These are phyloP conservation scores for Heteromyza rotundicornis DNA, from an alignment of 2,888 invertebrate species.

Conservation along the genomic window DNA sequence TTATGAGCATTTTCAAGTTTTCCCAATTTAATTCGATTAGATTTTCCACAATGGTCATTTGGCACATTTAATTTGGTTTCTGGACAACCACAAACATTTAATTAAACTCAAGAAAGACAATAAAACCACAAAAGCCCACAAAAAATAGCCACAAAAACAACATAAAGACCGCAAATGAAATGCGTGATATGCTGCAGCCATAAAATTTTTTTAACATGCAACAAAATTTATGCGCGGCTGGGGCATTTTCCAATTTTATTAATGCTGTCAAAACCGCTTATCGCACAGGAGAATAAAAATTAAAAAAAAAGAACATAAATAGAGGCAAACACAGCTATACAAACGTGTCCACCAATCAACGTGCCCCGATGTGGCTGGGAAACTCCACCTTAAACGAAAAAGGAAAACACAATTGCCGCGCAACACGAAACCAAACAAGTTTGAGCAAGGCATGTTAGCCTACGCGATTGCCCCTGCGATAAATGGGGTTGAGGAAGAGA, in stretches of 20 bases:
- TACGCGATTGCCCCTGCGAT: too few relatives aligned
- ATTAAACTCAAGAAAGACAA: too few relatives aligned
- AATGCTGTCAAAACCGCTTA: conserved; percentile 43
- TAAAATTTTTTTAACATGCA: conserved; percentile 48
- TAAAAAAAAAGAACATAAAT: too few relatives aligned
- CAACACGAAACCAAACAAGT: conserved; percentile 31
- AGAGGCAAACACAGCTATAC: conserved; percentile 3
- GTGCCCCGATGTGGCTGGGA: conserved; percentile 23
- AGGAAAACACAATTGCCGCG: conserved; percentile 32
- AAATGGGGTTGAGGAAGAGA: neutral
- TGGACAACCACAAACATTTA: too few relatives aligned
- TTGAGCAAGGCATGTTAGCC: conserved; percentile 3
- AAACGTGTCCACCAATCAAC: conserved; percentile 38
- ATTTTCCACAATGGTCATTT: too few relatives aligned
- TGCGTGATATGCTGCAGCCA: conserved; percentile 28
- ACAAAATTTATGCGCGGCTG: conserved; percentile 50
- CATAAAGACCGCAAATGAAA: conserved; percentile 9
- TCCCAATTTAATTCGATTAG: too few relatives aligned
- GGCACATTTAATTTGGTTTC: too few relatives aligned
- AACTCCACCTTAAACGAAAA: conserved; percentile 49
- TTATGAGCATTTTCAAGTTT: too few relatives aligned
- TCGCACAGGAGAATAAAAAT: conserved; percentile 17
- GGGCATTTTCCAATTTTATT: conserved; percentile 17
- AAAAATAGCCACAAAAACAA: neutral
- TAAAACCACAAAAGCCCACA: neutral